Evolutionary conservation across 2,888 invertebrate genomes (phyloP).

Genomic region (Agrotis exclamationis): DNA sequence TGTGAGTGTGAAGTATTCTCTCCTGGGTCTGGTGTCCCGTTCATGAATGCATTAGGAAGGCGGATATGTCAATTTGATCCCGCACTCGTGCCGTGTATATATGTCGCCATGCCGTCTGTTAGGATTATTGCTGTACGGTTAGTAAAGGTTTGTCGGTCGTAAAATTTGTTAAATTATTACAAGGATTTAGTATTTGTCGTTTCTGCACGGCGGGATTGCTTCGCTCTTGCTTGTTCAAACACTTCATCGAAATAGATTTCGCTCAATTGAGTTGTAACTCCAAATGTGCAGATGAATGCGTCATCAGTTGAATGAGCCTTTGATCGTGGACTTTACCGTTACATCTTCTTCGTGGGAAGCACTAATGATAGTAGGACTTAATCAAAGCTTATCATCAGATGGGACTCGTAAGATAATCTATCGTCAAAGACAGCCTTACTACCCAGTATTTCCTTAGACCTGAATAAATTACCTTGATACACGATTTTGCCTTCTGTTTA

Average conservation of each 20-base stretch:
- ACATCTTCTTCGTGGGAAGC: background rate
- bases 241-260: background rate
- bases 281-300: background rate
- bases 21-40: conserved; percentile 61
- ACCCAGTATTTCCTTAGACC: background rate
- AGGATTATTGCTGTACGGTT: conserved; percentile 41
- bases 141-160: conserved; percentile 31
- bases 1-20: conserved; percentile 46
- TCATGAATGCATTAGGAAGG: conserved; percentile 76
- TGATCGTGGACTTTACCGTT: conserved; percentile 1
- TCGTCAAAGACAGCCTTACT: background rate
- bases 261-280: conserved; percentile 17
- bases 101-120: conserved; percentile 69
- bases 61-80: conserved; percentile 85
- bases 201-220: conserved; percentile 1
- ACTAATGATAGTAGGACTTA: conserved; percentile 14
- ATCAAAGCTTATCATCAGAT: background rate
- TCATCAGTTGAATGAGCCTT: conserved; percentile 4
- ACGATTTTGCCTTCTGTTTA: background rate
- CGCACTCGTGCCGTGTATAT: conserved; percentile 67
- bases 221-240: background rate
- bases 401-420: background rate
- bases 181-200: conserved; percentile 13
- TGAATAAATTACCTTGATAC: background rate
- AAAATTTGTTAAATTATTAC: conserved; percentile 27